phyloP scores from a whole-genome alignment of 2,113 vertebrate genomes.

The Ceratotherium simum region DNA sequence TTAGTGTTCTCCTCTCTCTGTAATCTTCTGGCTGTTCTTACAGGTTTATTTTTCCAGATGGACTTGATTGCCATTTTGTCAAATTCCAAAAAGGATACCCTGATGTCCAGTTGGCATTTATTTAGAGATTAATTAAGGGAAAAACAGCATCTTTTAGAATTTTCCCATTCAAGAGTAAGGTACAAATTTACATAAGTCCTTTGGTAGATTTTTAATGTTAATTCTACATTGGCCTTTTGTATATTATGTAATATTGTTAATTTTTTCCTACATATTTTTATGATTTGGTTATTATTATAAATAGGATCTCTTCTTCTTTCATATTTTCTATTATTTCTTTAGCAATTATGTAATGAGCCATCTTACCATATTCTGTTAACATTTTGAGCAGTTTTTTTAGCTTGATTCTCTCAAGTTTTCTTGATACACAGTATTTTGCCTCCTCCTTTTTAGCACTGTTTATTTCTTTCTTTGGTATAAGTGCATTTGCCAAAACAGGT shows the following conservation, averaged over 20 bases:
- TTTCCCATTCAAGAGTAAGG: slow-evolving; percentile 34
- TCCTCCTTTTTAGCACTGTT: background rate
- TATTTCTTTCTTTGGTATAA: background rate
- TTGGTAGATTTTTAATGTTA: slow-evolving; percentile 1
- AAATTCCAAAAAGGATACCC: background rate
- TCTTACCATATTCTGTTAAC: background rate
- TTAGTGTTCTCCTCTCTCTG: background rate
- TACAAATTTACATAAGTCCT: background rate
- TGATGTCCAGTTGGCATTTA: slow-evolving; percentile 29
- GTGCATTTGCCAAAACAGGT: background rate
- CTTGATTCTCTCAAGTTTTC: slow-evolving; percentile 15
- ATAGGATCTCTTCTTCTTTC: background rate
- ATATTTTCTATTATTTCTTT: background rate
- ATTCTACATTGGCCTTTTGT: background rate
- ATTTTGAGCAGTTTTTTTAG: background rate
- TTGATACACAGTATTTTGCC: background rate
- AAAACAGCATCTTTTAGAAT: slow-evolving; percentile 18
- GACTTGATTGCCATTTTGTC: background rate
- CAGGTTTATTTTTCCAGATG: slow-evolving; percentile 12
- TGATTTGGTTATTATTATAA: background rate
- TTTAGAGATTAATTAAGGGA: background rate
- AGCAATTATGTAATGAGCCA: background rate
- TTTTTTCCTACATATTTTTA: background rate
- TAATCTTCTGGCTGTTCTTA: background rate
- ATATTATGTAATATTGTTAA: background rate